A percentile compares a stretch with the other conserved stretches of the same genome.
These are phyloP conservation scores for Gambusia holbrooki DNA, from an alignment of 2,113 vertebrate species.

Conservation along the genomic window DNA sequence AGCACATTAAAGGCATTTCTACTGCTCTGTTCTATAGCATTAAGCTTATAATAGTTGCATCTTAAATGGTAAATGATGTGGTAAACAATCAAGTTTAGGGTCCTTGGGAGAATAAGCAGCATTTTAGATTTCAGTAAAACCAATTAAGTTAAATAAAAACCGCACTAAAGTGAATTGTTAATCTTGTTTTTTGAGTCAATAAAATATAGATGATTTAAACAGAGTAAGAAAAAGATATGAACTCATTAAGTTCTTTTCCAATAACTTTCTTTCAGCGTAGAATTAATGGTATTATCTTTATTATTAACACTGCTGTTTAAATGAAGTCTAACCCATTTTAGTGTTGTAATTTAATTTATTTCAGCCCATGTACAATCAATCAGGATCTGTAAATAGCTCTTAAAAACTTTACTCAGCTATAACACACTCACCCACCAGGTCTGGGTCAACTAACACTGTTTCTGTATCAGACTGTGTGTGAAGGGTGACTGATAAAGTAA, in stretches of 20 bases:
- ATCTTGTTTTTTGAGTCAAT: neutral
- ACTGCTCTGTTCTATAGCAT: neutral
- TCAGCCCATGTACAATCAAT: neutral
- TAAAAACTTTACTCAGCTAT: neutral
- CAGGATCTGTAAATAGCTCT: neutral
- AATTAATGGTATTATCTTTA: neutral
- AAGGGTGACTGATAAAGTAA: conserved; percentile 13
- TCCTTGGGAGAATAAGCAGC: neutral
- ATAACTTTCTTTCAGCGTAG: neutral
- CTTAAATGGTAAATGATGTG: neutral
- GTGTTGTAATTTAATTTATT: neutral
- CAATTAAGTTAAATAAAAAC: neutral
- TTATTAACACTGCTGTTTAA: neutral
- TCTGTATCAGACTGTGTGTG: conserved; percentile 1
- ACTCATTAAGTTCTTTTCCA: neutral
- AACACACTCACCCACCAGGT: neutral
- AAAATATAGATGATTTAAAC: neutral
- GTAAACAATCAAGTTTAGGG: neutral
- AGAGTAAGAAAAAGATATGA: neutral
- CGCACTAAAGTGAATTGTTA: neutral
- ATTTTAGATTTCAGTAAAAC: neutral
- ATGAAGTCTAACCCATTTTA: neutral
- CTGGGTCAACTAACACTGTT: neutral
- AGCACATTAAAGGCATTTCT: neutral
- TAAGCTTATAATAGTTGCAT: neutral